Evolutionary conservation across 2,888 invertebrate species (phyloP).

Genomic region (Acronicta leporina): DNA sequence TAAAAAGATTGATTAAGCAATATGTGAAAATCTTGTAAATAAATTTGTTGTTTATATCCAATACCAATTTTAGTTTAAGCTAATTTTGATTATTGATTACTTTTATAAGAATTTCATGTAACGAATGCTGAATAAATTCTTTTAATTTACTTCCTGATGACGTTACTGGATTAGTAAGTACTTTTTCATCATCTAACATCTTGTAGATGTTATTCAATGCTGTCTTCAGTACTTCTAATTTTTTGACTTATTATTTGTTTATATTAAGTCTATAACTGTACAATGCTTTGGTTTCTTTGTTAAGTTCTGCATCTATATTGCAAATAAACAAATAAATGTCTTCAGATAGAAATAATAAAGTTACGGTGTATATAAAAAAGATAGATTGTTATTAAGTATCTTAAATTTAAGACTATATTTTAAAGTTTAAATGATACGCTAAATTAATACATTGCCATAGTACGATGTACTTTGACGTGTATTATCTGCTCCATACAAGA

Average conservation of each 20-base stretch:
- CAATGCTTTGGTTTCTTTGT: no score
- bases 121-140: conserved; percentile 33
- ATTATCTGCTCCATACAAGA: conserved; percentile 1
- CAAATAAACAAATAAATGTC: conserved; percentile 2
- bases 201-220: conserved; percentile 21
- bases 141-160: conserved; percentile 11
- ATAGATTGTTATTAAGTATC: conserved; percentile 32
- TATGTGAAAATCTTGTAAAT: conserved; percentile 48
- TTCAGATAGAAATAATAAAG: conserved; percentile 29
- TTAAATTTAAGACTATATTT: conserved; percentile 36
- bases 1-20: conserved; percentile 50
- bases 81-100: conserved; percentile 56
- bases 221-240: conserved; percentile 33
- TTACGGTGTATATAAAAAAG: conserved; percentile 49
- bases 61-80: conserved; percentile 57
- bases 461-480: conserved; percentile 23
- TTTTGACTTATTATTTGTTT: conserved; percentile 26
- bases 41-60: conserved; percentile 44
- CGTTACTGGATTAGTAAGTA: conserved; percentile 35
- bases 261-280: background rate
- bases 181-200: conserved; percentile 34
- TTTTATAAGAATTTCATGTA: conserved; percentile 27
- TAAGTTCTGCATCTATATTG: no score
- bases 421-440: conserved; percentile 29
- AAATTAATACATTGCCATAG: conserved; percentile 39